phyloP scores from a whole-genome alignment of 2,888 invertebrate species.

The Nesidiocoris tenuis region DNA sequence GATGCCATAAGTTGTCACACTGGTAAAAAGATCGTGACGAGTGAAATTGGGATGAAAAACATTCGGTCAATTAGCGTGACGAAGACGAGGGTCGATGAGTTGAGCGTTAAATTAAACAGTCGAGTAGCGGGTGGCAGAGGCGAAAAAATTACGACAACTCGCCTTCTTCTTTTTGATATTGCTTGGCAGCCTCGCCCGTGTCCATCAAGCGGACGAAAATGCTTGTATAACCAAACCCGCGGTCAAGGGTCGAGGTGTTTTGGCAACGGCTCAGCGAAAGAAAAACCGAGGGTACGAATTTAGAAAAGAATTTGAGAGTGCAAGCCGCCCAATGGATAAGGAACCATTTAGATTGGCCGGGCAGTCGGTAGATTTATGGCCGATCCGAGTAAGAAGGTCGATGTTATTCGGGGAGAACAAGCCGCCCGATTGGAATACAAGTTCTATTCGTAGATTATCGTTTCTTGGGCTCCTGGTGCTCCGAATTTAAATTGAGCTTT shows the following conservation, averaged over 20 bases:
- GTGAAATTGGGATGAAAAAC: not conserved
- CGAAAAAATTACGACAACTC: not conserved
- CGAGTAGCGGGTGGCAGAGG: not conserved
- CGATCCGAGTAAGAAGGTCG: not conserved
- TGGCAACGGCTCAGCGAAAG: constrained; percentile 17
- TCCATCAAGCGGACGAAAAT: not conserved
- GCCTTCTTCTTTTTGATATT: not conserved
- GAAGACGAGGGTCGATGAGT: constrained; percentile 22
- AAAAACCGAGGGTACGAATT: not conserved
- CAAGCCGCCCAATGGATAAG: not conserved
- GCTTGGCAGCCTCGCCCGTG: not conserved
- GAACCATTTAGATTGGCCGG: not conserved
- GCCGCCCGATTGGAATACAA: not conserved
- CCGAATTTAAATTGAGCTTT: too few species aligned
- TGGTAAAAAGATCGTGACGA: not conserved
- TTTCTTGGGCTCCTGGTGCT: not conserved
- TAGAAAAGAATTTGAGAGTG: not conserved
- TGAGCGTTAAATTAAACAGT: constrained; percentile 21
- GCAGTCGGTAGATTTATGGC: not conserved
- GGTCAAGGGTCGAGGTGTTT: constrained; percentile 8
- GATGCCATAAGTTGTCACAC: not conserved
- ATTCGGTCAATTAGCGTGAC: constrained; percentile 21
- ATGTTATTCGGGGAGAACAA: not conserved
- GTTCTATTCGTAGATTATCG: not conserved
- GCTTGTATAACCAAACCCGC: not conserved